phyloP scores from a whole-genome alignment of 1,140 invertebrate species.

The Amphibalanus amphitrite region DNA sequence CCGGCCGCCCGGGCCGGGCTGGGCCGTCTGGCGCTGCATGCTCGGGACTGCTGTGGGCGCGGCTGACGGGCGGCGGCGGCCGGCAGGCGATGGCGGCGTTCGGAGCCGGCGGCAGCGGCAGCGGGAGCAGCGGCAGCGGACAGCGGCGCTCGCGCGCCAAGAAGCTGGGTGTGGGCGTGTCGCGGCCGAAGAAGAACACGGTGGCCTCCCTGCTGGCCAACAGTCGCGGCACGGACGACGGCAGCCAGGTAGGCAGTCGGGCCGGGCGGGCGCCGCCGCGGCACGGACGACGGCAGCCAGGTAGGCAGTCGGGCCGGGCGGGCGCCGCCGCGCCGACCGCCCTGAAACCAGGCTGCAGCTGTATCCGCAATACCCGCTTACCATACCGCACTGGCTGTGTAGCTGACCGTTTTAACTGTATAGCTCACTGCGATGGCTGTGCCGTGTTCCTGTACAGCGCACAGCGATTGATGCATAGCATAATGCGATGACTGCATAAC shows the following conservation, averaged over 20 bases:
- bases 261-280: conserved; percentile 5
- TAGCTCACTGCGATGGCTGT: too few species aligned
- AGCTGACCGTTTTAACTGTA: too few species aligned
- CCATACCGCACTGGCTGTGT: too few species aligned
- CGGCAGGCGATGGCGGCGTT: conserved; percentile 21
- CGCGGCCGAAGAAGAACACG: conserved; percentile 78
- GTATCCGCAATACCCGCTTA: too few species aligned
- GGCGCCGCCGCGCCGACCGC: too few species aligned
- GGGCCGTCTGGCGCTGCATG: background rate
- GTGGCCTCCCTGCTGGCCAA: conserved; percentile 69
- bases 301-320: background rate
- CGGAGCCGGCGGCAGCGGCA: conserved; percentile 40
- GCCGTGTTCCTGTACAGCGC: too few species aligned
- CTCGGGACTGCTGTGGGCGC: background rate
- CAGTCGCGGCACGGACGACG: conserved; percentile 26
- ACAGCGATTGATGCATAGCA: too few species aligned
- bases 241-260: background rate
- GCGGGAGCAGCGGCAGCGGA: conserved; percentile 25
- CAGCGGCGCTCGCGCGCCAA: conserved; percentile 24
- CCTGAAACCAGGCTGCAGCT: too few species aligned
- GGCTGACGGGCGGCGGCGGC: background rate
- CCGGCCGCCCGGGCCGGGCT: too few species aligned
- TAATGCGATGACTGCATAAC: too few species aligned
- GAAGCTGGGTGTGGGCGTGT: conserved; percentile 62
- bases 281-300: background rate